Base-by-base conservation (phyloP, 2,888 invertebrate species). In the Dasypogon diadema region DNA sequence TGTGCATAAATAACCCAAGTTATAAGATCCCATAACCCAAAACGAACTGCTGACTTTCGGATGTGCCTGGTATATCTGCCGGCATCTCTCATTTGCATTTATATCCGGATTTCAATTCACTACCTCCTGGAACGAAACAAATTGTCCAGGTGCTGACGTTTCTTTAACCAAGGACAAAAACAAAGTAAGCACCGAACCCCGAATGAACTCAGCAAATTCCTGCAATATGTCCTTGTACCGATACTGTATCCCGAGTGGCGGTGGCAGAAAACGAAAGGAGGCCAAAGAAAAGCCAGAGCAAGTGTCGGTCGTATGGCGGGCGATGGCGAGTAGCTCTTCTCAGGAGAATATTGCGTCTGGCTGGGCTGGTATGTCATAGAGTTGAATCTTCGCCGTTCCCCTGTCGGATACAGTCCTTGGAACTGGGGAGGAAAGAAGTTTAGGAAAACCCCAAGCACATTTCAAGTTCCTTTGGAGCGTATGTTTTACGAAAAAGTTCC, bases 41-140 rank as follows among this genome's bases (percentile, higher is more conserved):
- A 30, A 26, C 70, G 54, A 54, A 70, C 51, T 70, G 70, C 70
- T 70, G 70, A 70, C 70, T 70, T 54, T 54, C 56, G 70, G 54
- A 18, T 51, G n/a, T 51, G 30, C 51, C 46, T 65, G 6, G 24
- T 34, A 24, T 54, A 54, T 54, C 34, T 30, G 10, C 51, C 21
- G 65, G 26, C 34, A 46, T 54, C 54, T 30, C 70, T 70, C 51
- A 70, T 70, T 70, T 70, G 70, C 70, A 70, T 70, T 70, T 70
- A 70, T 70, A 54, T 70, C 54, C 70, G 54, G 70, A 51, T 70
- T 70, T 70, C 70, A 70, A 70, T 70, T 54, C 70, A 70, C 54
- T 70, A 26, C 70, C 70, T 51, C 30, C 21, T 34, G 54, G 70
- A 30, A 54, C 34, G 54, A 70, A 70, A 70, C 70, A 70, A 70